These are phyloP conservation scores for Poeciliopsis infans DNA, from an alignment of 2,797 vertebrate genomes.

Conservation along the genomic window DNA sequence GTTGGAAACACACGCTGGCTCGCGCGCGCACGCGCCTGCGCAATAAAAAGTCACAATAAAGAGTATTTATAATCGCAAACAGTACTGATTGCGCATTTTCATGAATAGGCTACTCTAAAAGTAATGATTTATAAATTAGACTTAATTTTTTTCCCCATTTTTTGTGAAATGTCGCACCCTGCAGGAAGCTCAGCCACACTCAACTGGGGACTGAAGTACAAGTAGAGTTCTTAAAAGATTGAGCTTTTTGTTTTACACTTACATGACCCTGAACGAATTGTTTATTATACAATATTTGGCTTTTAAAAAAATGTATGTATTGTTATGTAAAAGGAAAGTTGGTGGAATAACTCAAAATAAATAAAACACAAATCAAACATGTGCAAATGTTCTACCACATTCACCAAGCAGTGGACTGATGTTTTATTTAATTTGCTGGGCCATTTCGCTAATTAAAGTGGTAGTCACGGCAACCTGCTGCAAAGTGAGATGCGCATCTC, in stretches of 20 bases:
- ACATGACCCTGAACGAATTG: not conserved
- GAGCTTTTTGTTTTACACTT: not conserved
- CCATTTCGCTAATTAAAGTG: not conserved
- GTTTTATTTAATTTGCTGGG: not conserved
- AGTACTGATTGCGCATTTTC: not conserved
- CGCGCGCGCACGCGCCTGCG: not conserved
- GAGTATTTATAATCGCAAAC: not conserved
- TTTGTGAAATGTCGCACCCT: conserved; percentile 36
- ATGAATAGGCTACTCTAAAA: not conserved
- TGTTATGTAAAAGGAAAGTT: not conserved
- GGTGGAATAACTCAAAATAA: not conserved
- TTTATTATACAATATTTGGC: not conserved
- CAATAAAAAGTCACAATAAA: not conserved
- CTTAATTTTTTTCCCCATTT: not conserved
- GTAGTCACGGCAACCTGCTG: not conserved
- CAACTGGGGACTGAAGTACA: not conserved
- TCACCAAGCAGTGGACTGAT: not conserved
- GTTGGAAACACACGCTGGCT: not conserved
- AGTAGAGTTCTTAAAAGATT: not conserved
- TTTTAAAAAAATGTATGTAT: not conserved
- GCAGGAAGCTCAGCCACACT: conserved; percentile 33
- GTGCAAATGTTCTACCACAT: not conserved
- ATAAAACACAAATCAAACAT: not conserved
- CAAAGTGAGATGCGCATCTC: not conserved
- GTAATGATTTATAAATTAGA: not conserved